phyloP scores from a whole-genome alignment of 2,797 vertebrate species.

The Ammospiza maritima region DNA sequence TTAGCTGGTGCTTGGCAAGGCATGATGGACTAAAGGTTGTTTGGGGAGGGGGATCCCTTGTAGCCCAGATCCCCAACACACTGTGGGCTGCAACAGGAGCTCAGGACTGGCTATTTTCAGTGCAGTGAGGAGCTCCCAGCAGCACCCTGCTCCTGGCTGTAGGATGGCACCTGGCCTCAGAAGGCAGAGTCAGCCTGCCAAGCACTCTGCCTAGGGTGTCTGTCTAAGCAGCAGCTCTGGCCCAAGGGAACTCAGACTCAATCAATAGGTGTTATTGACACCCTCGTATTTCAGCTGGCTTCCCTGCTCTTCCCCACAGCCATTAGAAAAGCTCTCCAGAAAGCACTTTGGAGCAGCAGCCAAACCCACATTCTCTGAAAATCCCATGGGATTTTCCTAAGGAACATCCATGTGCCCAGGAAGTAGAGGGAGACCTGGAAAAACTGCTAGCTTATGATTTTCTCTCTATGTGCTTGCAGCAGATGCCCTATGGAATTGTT shows the following conservation, averaged over 20 bases:
- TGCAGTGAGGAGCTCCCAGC: neutral
- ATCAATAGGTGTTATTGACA: neutral
- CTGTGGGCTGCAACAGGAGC: accelerated
- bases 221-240: neutral
- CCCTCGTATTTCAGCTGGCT: neutral
- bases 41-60: neutral
- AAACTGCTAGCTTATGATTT: neutral
- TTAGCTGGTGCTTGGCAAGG: neutral
- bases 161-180: neutral
- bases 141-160: neutral
- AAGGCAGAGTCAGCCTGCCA: neutral
- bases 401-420: neutral
- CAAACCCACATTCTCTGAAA: neutral
- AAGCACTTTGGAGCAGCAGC: neutral
- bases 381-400: neutral
- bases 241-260: neutral
- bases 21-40: too few relatives aligned
- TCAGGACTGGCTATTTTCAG: neutral
- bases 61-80: neutral
- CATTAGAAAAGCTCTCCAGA: neutral
- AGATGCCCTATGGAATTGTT: neutral
- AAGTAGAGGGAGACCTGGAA: neutral
- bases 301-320: neutral
- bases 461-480: neutral
- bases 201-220: neutral